phyloP scores from a whole-genome alignment of 2,888 invertebrate genomes.

The Mesorhabditis spiculigera region DNA sequence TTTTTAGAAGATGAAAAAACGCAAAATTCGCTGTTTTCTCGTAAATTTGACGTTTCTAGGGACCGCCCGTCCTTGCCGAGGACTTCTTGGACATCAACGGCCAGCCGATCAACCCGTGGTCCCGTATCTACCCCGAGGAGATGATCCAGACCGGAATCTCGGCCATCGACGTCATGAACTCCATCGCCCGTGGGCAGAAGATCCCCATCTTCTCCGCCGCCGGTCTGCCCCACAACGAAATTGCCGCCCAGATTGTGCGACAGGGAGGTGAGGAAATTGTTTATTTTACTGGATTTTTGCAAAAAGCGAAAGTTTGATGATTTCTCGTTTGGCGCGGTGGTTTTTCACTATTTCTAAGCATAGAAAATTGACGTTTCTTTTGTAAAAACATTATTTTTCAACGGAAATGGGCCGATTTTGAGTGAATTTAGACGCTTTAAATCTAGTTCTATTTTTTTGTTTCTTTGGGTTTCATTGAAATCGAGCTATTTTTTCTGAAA shows the following conservation, averaged over 20 bases:
- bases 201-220: conserved; percentile 99
- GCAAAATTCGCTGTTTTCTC: not conserved
- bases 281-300: not conserved
- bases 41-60: conserved; percentile 60
- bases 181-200: conserved; percentile 96
- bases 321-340: no score
- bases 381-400: no score
- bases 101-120: conserved; percentile 99
- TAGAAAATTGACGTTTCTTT: no score
- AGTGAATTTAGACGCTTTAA: no score
- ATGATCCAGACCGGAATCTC: conserved; percentile 99
- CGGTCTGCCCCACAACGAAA: conserved; percentile 98
- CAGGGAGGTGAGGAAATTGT: conserved; percentile 68
- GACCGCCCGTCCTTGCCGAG: conserved; percentile 95
- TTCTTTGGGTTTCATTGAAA: no score
- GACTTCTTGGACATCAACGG: conserved; percentile 96
- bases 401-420: no score
- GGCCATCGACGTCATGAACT: conserved; percentile 99
- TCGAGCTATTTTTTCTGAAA: no score
- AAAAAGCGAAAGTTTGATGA: no score
- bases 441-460: no score
- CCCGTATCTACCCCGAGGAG: conserved; percentile 99
- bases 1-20: not conserved
- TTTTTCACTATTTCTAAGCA: no score
- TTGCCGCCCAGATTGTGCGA: conserved; percentile 98